A percentile compares a stretch with the other conserved stretches of the same genome.
These are phyloP conservation scores for Ploceus nigricollis DNA, from an alignment of 2,113 vertebrate species.

Conservation along the genomic window DNA sequence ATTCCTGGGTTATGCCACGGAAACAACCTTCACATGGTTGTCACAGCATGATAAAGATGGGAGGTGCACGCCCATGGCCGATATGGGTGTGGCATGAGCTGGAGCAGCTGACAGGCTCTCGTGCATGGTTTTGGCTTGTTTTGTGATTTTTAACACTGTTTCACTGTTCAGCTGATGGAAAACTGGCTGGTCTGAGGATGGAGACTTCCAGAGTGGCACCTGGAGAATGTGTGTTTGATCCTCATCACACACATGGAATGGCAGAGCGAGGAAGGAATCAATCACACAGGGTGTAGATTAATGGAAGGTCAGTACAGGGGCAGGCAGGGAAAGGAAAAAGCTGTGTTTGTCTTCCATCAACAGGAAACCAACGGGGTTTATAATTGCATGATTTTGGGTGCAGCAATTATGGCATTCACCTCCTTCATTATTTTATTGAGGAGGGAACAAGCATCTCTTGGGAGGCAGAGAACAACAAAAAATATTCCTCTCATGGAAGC, in stretches of 20 bases:
- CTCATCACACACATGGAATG: rapidly evolving
- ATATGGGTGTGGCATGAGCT: neutral
- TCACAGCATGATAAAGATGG: neutral
- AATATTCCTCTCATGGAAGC: neutral
- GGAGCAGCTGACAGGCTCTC: neutral
- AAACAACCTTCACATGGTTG: neutral
- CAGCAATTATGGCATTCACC: neutral
- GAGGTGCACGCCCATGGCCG: neutral
- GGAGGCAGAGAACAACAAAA: neutral
- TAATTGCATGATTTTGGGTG: neutral
- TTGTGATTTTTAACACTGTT: neutral
- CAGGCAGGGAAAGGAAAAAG: neutral
- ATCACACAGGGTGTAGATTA: neutral
- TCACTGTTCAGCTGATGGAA: neutral
- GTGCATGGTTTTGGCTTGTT: neutral
- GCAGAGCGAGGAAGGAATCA: neutral
- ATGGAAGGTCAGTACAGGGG: neutral
- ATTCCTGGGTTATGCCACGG: neutral
- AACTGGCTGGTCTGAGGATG: neutral
- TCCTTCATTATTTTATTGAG: neutral
- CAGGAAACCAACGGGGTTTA: neutral
- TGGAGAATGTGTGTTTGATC: neutral
- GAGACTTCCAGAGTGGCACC: neutral
- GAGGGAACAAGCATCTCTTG: neutral
- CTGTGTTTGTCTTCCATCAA: neutral